Base-by-base conservation (phyloP, 1,140 invertebrate genomes). In the Apis dorsata region DNA sequence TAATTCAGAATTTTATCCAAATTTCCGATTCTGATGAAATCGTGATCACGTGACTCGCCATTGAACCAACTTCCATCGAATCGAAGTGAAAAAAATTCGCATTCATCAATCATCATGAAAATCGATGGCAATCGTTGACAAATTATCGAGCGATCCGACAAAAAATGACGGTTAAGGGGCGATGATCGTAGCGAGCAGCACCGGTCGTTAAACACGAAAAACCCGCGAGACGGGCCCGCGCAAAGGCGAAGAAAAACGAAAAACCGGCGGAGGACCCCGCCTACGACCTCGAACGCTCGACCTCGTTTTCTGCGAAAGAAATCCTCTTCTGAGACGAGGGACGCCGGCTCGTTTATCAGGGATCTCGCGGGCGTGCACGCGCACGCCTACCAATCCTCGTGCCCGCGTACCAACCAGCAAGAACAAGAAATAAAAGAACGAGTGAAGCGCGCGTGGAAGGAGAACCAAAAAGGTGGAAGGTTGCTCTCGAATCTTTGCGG, bases 321-420 rank as follows among this genome's bases (percentile, higher is more conserved):
- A 90, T 91, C 91, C 90, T 90, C 90, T 89, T 44, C 34, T 83
- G 84, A 90, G 90, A 91, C 90, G 90, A 93, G 91, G 91, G 92
- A 92, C 90, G 90, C 83, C 88, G 73, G 86, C 91, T 93, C 92
- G 90, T 93, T 93, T 93, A 94, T 94, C 93, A 93, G 91, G 89
- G 79, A 88, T 90, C 89, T 86, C 82, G 86, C 86, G 80, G 82
- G 86, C 88, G 89, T 85, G 84, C 85, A 86, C 88, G 79, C 85
- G 85, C 86, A 89, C 89, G 89, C 89, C 89, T 89, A 89, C 89
- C 87, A 74, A 89, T 87, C 86, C 85, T 81, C 78, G 79, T 68
- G 79, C 71, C 5, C 76, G 65, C 65, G 70, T 86, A 74, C 68
- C 49, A 70, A 34, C 62, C 65, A 8, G 63, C 49, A 34, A 34